Percentiles rank a stretch among this genome's conserved stretches.
phyloP scores from a whole-genome alignment of 2,888 invertebrate genomes.

The Tetramorium bicarinatum region DNA sequence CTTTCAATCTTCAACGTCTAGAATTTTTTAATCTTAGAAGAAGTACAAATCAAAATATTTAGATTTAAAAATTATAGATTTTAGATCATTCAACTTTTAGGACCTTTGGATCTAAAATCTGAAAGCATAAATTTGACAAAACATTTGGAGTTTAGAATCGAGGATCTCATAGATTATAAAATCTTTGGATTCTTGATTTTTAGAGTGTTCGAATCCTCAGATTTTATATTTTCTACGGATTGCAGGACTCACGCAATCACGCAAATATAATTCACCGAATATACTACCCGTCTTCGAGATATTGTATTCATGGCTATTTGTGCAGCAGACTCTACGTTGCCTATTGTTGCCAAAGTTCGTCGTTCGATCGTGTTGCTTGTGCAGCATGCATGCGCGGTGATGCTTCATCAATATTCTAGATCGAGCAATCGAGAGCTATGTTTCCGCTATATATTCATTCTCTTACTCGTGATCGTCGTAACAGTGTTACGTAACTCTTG shows the following conservation, averaged over 20 bases:
- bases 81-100: neutral
- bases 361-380: constrained; percentile 43
- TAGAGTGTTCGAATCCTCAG: neutral
- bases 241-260: constrained; percentile 4
- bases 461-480: neutral
- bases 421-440: constrained; percentile 23
- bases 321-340: constrained; percentile 31
- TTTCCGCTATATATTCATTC: constrained; percentile 14
- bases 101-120: neutral
- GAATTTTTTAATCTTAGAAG: neutral
- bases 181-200: neutral
- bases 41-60: neutral
- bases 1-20: neutral
- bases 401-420: constrained; percentile 43
- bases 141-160: neutral
- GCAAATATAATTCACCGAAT: constrained; percentile 39
- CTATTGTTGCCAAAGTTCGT: constrained; percentile 45
- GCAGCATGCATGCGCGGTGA: constrained; percentile 41
- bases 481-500: constrained; percentile 10
- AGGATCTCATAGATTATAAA: neutral
- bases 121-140: neutral
- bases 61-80: neutral
- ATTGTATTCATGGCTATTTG: constrained; percentile 34
- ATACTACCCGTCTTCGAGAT: constrained; percentile 1
- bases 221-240: neutral